These are phyloP conservation scores for Bubo scandiacus DNA, from an alignment of 2,113 vertebrate genomes.

Conservation along the genomic window DNA sequence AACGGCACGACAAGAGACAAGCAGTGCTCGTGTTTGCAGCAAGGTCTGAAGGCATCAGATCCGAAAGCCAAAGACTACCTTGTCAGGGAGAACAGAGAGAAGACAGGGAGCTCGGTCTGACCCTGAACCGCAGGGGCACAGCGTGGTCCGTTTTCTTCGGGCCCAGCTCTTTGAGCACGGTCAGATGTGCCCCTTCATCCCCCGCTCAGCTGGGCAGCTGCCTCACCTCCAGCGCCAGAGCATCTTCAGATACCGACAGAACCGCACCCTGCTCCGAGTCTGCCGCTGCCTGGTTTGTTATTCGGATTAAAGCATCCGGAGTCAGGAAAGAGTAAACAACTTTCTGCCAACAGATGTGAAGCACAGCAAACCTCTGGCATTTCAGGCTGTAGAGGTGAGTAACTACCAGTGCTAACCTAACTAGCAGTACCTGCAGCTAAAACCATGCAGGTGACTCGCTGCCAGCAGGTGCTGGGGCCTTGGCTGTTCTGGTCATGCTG, in stretches of 20 bases:
- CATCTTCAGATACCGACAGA: neutral
- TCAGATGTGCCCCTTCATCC: neutral
- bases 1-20: neutral
- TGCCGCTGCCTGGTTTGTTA: neutral
- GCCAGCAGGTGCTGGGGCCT: neutral
- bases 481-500: neutral
- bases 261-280: neutral
- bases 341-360: neutral
- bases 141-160: neutral
- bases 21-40: fast-evolving
- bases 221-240: neutral
- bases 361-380: neutral
- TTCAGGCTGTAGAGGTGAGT: neutral
- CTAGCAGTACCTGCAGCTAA: neutral
- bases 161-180: fast-evolving
- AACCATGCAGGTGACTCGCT: neutral
- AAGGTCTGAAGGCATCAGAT: neutral
- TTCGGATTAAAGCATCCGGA: neutral
- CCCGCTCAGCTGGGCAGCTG: neutral
- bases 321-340: neutral
- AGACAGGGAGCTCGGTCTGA: neutral
- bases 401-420: neutral
- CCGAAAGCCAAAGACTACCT: neutral
- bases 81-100: neutral
- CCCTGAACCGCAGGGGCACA: too few relatives aligned